Base-by-base conservation (phyloP, 2,888 invertebrate genomes). In the Ochropleura leucogaster region DNA sequence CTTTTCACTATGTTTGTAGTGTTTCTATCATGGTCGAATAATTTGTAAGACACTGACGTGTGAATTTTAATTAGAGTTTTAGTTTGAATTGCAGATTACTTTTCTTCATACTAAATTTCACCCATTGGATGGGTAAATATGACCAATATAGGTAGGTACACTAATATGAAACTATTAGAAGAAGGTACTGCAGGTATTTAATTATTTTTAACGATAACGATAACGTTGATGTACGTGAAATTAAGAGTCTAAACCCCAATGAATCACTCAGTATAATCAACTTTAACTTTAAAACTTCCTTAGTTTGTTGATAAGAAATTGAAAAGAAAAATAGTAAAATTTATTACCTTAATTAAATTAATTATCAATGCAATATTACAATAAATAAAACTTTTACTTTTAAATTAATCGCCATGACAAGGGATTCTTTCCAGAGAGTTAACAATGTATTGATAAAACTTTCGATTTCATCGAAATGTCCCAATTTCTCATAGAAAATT, bases 401-500 rank as follows among this genome's bases (percentile, higher is more conserved):
- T 59, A 6, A 40, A 53, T 79, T 49, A 65, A 46, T 68, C 42
- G 44, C 12, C 44, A 47, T 57, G 73, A 67, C 62, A 53, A 44
- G 30, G 14, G 20, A 66, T 69, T 69, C 0, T 67, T 63, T 57
- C 18, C 20, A 51, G 67, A 64, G 30, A 57, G 42, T 60, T 51
- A 66, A 72, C 60, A 76, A 72, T 75, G 20, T 62, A 67, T 65
- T 51, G 68, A 70, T 77, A 69, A n/a, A 77, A 88, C 90, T 92
- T 91, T 91, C 90, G 81, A 84, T 92, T 90, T 92, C 88, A 74
- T 80, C 74, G 42, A 67, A 72, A 80, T 68, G 80, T 92, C 90
- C 92, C 89, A 84, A 88, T 85, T 72, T 73, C 88, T 89, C 89
- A 88, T 89, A 88, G 82, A 87, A 86, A 91, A 90, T 92, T 86